phyloP scores from a whole-genome alignment of 37 sponge, comb jelly and placozoan species.

The Cliona cf. orientalis region DNA sequence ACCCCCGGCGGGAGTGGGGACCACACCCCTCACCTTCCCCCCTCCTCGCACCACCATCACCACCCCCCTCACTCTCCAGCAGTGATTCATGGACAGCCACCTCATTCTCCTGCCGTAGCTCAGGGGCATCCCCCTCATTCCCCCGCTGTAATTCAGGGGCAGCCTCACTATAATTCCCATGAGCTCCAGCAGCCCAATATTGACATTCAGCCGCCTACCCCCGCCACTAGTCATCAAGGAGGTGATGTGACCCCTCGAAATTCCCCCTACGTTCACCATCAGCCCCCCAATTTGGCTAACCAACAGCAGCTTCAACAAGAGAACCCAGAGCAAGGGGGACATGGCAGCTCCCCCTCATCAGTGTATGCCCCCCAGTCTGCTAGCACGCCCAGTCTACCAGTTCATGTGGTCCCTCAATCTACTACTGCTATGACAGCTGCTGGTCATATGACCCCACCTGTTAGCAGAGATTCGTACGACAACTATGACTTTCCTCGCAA shows the following conservation, averaged over 20 bases:
- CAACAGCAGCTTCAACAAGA: too few species aligned
- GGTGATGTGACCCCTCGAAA: background rate
- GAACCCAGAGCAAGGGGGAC: background rate
- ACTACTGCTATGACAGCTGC: too few species aligned
- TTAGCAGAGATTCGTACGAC: background rate
- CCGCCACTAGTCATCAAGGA: background rate
- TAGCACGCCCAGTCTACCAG: background rate
- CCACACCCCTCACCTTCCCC: background rate
- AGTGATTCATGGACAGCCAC: too few species aligned
- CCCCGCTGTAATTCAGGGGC: too few species aligned
- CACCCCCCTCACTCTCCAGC: too few species aligned
- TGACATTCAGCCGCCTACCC: background rate
- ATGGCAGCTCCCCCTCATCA: background rate
- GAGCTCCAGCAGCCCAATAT: background rate
- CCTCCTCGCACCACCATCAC: background rate
- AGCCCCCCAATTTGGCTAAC: too few species aligned
- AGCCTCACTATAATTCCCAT: too few species aligned
- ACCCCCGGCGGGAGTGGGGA: background rate
- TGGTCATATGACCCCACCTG: too few species aligned
- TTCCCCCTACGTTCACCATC: background rate
- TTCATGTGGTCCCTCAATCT: too few species aligned
- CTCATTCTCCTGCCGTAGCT: too few species aligned
- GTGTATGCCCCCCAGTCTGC: background rate
- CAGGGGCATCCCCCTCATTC: too few species aligned
- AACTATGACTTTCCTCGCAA: slow-evolving; percentile 6